These are phyloP conservation scores for Odontomachus brunneus DNA, from an alignment of 1,140 invertebrate species.

Conservation along the genomic window DNA sequence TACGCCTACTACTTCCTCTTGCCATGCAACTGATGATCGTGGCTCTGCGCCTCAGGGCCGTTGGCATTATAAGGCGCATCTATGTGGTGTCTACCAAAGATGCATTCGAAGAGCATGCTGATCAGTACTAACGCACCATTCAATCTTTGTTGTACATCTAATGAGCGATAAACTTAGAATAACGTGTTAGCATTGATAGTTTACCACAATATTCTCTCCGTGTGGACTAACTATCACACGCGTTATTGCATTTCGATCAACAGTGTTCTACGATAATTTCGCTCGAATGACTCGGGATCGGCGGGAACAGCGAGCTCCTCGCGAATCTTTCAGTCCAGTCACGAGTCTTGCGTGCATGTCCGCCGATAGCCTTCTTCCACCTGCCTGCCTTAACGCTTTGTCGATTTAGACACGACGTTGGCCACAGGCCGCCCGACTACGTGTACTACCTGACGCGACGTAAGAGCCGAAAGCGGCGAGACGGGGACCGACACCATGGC, in stretches of 20 bases:
- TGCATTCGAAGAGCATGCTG: no score
- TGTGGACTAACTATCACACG: no score
- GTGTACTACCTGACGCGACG: not conserved
- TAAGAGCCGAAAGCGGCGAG: conserved; percentile 56
- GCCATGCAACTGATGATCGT: no score
- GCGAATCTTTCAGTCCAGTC: not conserved
- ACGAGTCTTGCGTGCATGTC: not conserved
- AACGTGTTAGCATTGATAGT: no score
- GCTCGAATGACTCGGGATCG: not conserved
- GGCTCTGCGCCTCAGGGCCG: no score
- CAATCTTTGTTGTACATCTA: no score
- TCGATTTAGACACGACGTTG: conserved; percentile 12
- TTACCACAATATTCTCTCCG: no score
- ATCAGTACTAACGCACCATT: no score
- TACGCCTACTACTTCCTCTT: no score
- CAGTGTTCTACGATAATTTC: not conserved
- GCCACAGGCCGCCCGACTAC: not conserved
- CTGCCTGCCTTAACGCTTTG: not conserved
- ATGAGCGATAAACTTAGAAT: no score
- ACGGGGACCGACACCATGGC: conserved; percentile 40
- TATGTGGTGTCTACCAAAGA: no score
- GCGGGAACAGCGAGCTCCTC: not conserved
- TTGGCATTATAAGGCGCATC: no score
- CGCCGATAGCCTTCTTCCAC: not conserved
- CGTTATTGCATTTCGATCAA: not conserved